Conservation (phyloP, 2,797 vertebrate species). For the Siniperca scherzeri region DNA sequence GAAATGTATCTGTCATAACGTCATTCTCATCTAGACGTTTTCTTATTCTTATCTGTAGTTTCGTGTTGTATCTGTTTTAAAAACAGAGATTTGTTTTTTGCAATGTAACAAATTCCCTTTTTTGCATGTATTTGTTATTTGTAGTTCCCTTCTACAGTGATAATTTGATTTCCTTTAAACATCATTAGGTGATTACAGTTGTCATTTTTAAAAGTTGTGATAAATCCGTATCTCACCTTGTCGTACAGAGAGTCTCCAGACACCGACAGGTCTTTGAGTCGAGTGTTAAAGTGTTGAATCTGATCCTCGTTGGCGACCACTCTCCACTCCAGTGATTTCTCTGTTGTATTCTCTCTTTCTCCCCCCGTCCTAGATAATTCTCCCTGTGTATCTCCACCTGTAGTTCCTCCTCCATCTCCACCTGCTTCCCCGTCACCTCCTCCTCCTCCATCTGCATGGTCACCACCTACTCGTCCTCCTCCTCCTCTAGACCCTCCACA, state of each 20-base stretch:
- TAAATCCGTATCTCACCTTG: conserved; percentile 50
- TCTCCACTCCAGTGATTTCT: conserved; percentile 88
- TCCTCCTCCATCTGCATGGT: conserved; percentile 21
- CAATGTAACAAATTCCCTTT: too few relatives aligned
- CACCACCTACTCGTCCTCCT: conserved; percentile 35
- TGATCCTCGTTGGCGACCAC: conserved; percentile 87
- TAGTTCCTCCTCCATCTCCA: neutral
- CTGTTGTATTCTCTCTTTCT: conserved; percentile 66
- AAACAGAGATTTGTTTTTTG: neutral
- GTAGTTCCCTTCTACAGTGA: neutral
- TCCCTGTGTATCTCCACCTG: conserved; percentile 28
- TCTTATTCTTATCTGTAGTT: neutral
- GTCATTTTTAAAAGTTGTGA: neutral
- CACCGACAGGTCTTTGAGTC: conserved; percentile 85
- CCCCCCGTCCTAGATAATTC: conserved; percentile 52
- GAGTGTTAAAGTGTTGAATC: conserved; percentile 85
- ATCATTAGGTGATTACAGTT: neutral
- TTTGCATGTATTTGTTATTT: neutral
- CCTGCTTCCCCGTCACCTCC: conserved; percentile 24
- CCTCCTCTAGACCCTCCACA: conserved; percentile 31
- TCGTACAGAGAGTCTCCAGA: conserved; percentile 85
- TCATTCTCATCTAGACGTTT: neutral
- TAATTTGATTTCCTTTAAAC: neutral
- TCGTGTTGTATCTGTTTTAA: neutral
- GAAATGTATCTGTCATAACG: neutral